Evolutionary conservation across 2,797 vertebrate genomes (phyloP), one percentile per base, ranked within the genome.

Genomic region (Girardinus metallicus): DNA sequence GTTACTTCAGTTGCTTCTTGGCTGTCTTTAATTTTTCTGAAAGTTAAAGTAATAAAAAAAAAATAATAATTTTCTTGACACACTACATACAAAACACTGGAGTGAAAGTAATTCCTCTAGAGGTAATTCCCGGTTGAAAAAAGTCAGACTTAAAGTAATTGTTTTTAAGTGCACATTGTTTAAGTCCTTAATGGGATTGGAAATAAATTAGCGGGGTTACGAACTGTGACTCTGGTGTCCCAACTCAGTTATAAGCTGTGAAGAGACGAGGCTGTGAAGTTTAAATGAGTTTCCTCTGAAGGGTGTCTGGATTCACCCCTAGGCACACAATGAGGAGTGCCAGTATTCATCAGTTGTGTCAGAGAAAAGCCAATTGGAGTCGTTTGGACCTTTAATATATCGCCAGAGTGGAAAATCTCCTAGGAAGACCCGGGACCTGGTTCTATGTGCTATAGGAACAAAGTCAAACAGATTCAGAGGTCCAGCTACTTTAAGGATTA

Each of bases 261-360:
- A 2, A 71, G n/a, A 44, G 23, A 29, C n/a, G 23, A 44, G 68
- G 41, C 11, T n/a, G 68, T 44, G 68, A 71, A 71, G 41, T 71
- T 46, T 71, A 71, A 71, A 71, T 46, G 43, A 29, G 41, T n/a
- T 71, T 71, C n/a, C 26, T 71, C 41, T 46, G 43, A 71, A 29
- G 41, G 68, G 12, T 44, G 26, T 26, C 13, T 29, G 68, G 41
- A 41, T 29, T 46, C 41, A 71, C 43, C 15, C 13, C 29, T n/a
- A 43, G 68, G 68, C 21, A 43, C 64, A 68, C 21, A 26, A 41
- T 26, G 39, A 71, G 68, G 41, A 29, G 26, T 15, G 34, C 41
- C 68, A 29, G 26, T 44, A 46, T 71, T 46, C 41, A 44, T 71
- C 26, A 46, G n/a, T 13, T 13, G 36, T 39, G 64, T 68, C 64